phyloP scores from a whole-genome alignment of 1,140 invertebrate genomes.

The Vanessa atalanta region DNA sequence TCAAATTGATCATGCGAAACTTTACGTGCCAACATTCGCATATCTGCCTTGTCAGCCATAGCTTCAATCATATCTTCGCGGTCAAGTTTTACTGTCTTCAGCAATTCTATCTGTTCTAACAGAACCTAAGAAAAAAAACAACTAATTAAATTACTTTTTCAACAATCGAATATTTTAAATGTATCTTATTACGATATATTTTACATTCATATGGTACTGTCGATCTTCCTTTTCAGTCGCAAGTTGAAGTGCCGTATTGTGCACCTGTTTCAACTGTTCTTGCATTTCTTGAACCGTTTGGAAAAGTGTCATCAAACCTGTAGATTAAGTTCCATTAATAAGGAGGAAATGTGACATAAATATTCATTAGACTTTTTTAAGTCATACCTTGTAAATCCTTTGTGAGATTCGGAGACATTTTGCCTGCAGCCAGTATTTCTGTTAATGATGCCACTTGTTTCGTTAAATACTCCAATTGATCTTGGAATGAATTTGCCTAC shows the following conservation, averaged over 20 bases:
- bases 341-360: background rate
- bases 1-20: slow-evolving; percentile 87
- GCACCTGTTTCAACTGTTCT: slow-evolving; percentile 62
- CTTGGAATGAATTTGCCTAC: slow-evolving; percentile 70
- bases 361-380: background rate
- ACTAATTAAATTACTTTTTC: too few species aligned
- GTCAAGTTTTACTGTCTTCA: slow-evolving; percentile 83
- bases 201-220: slow-evolving; percentile 65
- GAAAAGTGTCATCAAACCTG: slow-evolving; percentile 65
- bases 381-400: slow-evolving; percentile 68
- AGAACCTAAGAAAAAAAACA: slow-evolving; percentile 60
- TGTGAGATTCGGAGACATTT: slow-evolving; percentile 55
- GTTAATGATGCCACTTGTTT: slow-evolving; percentile 58
- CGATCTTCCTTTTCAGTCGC: slow-evolving; percentile 70
- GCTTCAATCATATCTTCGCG: slow-evolving; percentile 85
- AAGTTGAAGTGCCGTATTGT: slow-evolving; percentile 62
- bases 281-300: slow-evolving; percentile 72
- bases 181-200: background rate
- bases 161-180: background rate
- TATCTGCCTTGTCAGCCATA: slow-evolving; percentile 86
- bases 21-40: slow-evolving; percentile 84
- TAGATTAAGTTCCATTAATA: background rate
- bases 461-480: slow-evolving; percentile 65
- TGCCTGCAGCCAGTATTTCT: slow-evolving; percentile 41
- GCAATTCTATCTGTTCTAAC: slow-evolving; percentile 80